A percentile compares a stretch with the other conserved stretches of the same genome.
phyloP scores from a whole-genome alignment of 2,113 vertebrate species.

The Lophius piscatorius region DNA sequence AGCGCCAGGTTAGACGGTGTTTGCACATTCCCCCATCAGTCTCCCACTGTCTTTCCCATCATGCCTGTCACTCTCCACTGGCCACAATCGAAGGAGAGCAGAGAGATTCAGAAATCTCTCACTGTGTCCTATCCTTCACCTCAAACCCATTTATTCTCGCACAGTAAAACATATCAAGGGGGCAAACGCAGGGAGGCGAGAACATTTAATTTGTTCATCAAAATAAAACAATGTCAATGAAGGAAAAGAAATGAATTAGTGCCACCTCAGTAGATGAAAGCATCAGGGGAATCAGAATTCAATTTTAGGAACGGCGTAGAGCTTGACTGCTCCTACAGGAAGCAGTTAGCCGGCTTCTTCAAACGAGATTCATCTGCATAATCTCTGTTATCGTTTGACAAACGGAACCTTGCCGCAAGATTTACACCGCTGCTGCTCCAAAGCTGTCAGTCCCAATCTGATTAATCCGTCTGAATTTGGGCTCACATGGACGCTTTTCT shows the following conservation, averaged over 20 bases:
- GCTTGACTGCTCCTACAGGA: too few relatives aligned
- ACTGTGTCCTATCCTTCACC: background rate
- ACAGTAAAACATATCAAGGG: constrained; percentile 5
- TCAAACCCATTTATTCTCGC: constrained; percentile 15
- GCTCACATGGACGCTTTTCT: too few relatives aligned
- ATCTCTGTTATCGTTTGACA: too few relatives aligned
- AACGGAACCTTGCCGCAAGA: too few relatives aligned
- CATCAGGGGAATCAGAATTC: background rate
- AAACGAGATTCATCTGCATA: too few relatives aligned
- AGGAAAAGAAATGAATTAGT: too few relatives aligned
- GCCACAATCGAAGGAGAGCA: constrained; percentile 3
- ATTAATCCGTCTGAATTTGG: too few relatives aligned
- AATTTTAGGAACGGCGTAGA: too few relatives aligned
- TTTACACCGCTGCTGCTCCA: too few relatives aligned
- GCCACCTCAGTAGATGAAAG: too few relatives aligned
- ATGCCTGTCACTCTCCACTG: constrained; percentile 20
- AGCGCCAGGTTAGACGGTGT: constrained; percentile 69
- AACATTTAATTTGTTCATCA: background rate
- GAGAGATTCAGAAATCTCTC: constrained; percentile 6
- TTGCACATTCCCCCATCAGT: background rate
- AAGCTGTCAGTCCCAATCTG: too few relatives aligned
- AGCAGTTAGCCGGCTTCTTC: too few relatives aligned
- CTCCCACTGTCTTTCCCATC: constrained; percentile 16
- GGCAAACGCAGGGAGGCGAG: background rate
- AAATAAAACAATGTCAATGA: background rate